Evolutionary conservation across 2,888 invertebrate genomes (phyloP), one percentile per base, ranked within the genome.

Genomic region (Aleiodes alternator): DNA sequence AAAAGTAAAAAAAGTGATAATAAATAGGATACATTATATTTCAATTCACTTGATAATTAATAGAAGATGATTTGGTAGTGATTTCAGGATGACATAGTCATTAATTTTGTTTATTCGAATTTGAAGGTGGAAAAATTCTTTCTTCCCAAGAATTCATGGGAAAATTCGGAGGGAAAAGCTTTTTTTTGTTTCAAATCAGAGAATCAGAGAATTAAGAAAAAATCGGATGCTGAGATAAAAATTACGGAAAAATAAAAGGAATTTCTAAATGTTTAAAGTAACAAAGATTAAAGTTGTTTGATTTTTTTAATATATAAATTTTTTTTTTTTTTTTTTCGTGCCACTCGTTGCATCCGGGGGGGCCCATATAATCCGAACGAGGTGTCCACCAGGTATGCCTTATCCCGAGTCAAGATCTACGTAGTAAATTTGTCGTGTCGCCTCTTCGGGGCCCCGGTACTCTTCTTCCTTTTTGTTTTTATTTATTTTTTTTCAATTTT

Each of bases 351-450:
- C 84, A 86, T 84, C 82, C 81, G 83, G 79, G 84, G 75, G 84
- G 86, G 84, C 84, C 86, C 78, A 77, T 84, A 86, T 85, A 87
- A 86, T 86, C 87, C 85, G 84, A 86, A 85, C 83, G 86, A 88
- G 88, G 87, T 88, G 88, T 88, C 88, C 86, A 81, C 86, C 87
- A 88, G 88, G 88, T 88, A 88, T 87, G 87, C 82, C 84, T 88
- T 88, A 88, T 88, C 88, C 83, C 78, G 79, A 69, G 64, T 64
- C 73, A 73, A 80, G 84, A 88, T 88, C 88, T 79, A 79, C 84
- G 87, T 86, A 85, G 84, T 88, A 88, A 88, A 88, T 88, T 88
- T 88, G 83, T 86, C 84, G 82, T 82, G 80, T 83, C 82, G 84
- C 80, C 82, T 75, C 80, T 83, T 69, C 43, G 53, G 16, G 38